Percentiles rank a stretch among this genome's conserved stretches.
Conservation (phyloP, 2,113 vertebrate genomes). For the Antechinus flavipes region DNA sequence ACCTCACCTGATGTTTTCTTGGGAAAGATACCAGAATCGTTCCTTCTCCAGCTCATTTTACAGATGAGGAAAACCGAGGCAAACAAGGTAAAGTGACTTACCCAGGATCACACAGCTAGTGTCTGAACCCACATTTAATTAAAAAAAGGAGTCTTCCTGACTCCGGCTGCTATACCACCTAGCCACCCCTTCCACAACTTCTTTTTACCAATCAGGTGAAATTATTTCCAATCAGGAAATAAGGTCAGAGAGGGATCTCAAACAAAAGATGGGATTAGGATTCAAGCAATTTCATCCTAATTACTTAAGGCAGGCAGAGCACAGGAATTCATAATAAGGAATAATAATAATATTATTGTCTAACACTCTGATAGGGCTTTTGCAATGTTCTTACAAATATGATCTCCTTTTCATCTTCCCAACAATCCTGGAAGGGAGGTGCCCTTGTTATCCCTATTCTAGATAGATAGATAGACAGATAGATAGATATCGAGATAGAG, state of each 20-base stretch:
- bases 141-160: no score
- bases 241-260: not conserved
- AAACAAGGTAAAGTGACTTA: not conserved
- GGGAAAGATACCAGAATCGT: not conserved
- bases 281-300: not conserved
- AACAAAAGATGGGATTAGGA: no score
- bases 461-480: not conserved
- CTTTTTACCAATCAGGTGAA: not conserved
- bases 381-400: not conserved
- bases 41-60: not conserved
- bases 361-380: not conserved
- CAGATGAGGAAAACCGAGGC: not conserved
- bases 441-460: not conserved
- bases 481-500: no score
- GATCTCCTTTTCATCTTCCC: not conserved
- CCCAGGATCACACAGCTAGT: no score
- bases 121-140: no score
- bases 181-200: no score
- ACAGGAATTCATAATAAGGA: not conserved
- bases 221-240: not conserved
- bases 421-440: not conserved
- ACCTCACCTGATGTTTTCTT: not conserved
- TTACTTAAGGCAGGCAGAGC: not conserved
- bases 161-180: no score
- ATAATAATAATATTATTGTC: no score